Conservation (phyloP, 1,140 invertebrate species). For the Drosophila yakuba region DNA sequence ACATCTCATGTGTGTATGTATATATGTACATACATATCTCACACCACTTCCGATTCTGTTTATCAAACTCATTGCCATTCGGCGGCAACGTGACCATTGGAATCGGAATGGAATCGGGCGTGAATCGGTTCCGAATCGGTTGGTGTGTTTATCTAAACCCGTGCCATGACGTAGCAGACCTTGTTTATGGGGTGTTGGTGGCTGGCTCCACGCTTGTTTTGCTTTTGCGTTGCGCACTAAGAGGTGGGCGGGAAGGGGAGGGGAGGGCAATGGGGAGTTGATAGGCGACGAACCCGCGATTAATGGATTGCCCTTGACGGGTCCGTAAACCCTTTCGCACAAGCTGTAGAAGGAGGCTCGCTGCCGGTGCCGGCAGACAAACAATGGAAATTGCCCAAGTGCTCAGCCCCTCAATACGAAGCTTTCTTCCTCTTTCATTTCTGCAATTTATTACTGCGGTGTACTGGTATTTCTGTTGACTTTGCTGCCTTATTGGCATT, state of each 20-base stretch:
- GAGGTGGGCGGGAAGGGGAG: background rate
- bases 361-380: constrained; percentile 28
- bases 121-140: constrained; percentile 43
- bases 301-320: constrained; percentile 48
- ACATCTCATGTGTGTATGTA: background rate
- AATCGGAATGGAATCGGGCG: constrained; percentile 37
- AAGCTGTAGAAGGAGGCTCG: constrained; percentile 49
- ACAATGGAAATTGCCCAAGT: constrained; percentile 73
- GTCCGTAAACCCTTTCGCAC: constrained; percentile 47
- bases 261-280: background rate
- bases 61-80: constrained; percentile 46
- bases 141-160: constrained; percentile 40
- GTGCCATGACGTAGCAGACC: constrained; percentile 42
- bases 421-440: constrained; percentile 13
- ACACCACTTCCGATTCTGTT: constrained; percentile 34
- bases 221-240: constrained; percentile 26
- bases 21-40: constrained; percentile 6
- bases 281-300: constrained; percentile 36
- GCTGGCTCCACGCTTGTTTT: constrained; percentile 29
- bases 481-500: constrained; percentile 48
- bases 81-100: constrained; percentile 40
- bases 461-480: constrained; percentile 15
- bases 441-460: constrained; percentile 33
- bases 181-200: constrained; percentile 48
- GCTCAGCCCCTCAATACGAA: constrained; percentile 12